Evolutionary conservation across 2,888 invertebrate genomes (phyloP), one percentile per base, ranked within the genome.

Genomic region (Stictocephala bisonia): DNA sequence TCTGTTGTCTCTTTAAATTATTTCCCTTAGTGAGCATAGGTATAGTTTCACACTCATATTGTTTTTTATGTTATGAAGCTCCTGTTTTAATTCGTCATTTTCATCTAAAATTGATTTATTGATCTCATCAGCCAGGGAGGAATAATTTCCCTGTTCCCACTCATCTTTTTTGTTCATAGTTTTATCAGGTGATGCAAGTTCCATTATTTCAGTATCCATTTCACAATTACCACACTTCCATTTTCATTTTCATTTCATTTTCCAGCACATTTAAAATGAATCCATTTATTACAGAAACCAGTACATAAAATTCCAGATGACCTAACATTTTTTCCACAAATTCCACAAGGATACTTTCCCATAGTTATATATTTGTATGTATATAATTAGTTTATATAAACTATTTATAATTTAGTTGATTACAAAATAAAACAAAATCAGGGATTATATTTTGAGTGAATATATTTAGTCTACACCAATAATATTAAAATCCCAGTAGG

Each of bases 261-360:
- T 51, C 4, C 11, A 51, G 11, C 22, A 51, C 51, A 51, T 51
- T 51, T 51, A 22, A 51, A 51, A 24, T 51, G 51, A 11, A 51
- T 51, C 13, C 51, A 51, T 22, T 51, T 7, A 4, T 22, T 13
- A 24, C 53, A 53, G 24, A n/a, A 24, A 22, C 53, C 24, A 53
- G 24, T 53, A n/a, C 53, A 53, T 53, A 53, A 53, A 53, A 53
- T 50, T 20, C 11, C 50, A 18, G 50, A 50, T 50, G 50, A 50
- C 3, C 50, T 20, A 11, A 50, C 50, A 26, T 53, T 53, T 26
- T 53, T 4, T 24, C 11, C 20, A 50, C 50, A 50, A 6, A 50
- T 13, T 18, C 3, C 2, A 50, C 50, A 50, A 11, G 20, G 53
- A 53, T 53, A 53, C n/a, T 53, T 53, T 7, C 13, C 53, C 53